Conservation (phyloP, 2,797 vertebrate species). For the Falco cherrug region DNA sequence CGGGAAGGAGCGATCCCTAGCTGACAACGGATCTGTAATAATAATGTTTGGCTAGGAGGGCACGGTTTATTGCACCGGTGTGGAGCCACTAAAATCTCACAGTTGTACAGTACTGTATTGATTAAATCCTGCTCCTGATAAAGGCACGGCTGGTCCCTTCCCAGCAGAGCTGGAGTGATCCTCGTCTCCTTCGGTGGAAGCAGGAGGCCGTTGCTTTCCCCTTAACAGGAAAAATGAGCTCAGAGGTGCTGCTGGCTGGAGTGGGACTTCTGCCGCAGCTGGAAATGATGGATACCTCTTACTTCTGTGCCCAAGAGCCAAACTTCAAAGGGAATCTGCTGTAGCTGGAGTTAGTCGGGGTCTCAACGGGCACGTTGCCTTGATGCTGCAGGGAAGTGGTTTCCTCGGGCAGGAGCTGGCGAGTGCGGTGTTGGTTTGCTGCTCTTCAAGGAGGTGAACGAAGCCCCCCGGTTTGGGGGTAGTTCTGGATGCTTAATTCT, state of each 20-base stretch:
- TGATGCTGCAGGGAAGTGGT: neutral
- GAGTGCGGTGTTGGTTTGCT: neutral
- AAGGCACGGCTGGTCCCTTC: rapidly evolving
- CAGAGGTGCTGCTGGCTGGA: neutral
- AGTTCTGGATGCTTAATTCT: neutral
- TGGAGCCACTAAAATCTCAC: neutral
- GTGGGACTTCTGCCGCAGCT: neutral
- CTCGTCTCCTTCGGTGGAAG: rapidly evolving
- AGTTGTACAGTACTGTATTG: neutral
- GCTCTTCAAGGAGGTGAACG: neutral
- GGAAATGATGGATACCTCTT: neutral
- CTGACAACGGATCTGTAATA: neutral
- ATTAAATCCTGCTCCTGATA: neutral
- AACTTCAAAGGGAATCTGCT: neutral
- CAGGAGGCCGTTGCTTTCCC: neutral
- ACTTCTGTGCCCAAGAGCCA: rapidly evolving
- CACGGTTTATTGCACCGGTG: neutral
- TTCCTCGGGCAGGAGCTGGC: neutral
- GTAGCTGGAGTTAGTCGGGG: neutral
- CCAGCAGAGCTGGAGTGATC: neutral
- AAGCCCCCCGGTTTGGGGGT: neutral
- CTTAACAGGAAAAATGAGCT: neutral
- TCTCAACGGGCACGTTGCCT: rapidly evolving
- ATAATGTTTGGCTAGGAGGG: neutral
- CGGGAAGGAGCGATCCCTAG: neutral